Evolutionary conservation across 2,888 invertebrate genomes (phyloP), one percentile per base, ranked within the genome.

Genomic region (Hoplodrina ambigua): DNA sequence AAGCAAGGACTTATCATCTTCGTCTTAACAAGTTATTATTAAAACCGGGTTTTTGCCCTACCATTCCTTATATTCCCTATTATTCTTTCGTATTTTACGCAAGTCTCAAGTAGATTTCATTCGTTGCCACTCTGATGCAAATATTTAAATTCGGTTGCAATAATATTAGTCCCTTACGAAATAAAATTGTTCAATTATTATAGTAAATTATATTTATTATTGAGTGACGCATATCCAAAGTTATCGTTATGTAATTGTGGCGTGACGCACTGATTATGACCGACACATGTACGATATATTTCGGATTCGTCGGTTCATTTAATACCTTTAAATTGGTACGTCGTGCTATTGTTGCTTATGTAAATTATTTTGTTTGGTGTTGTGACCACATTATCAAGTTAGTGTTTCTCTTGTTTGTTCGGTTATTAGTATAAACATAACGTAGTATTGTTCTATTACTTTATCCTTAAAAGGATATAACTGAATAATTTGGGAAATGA

Each of bases 241-340:
- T 67, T 67, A 71, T 67, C 57, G 46, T 81, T 78, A 61, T 78
- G 60, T 66, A 76, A 78, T 41, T 60, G 49, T 25, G 46, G n/a
- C 49, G 41, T 63, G 69, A 67, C 76, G 72, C 62, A 64, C 67
- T 58, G 62, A 61, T 69, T 78, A 67, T 82, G 65, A 73, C 59
- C 54, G 61, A 67, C 37, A 37, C 30, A 61, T 33, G 44, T 50
- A 41, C n/a, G 10, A 54, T 56, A 58, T 74, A 66, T 50, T 74
- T 60, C 52, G 53, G 53, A 72, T 55, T 62, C 60, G 55, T 13
- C 13, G 54, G 56, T 61, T 65, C 57, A 54, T 73, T 73, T 50
- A 50, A 46, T 58, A 54, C 19, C 60, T 58, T 73, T 53, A 50
- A 60, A 75, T 73, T 61, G 53, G 33, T 75, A 62, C 37, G 57